Evolutionary conservation across 2,113 vertebrate genomes (phyloP).

Genomic region (Atractosteus spatula): DNA sequence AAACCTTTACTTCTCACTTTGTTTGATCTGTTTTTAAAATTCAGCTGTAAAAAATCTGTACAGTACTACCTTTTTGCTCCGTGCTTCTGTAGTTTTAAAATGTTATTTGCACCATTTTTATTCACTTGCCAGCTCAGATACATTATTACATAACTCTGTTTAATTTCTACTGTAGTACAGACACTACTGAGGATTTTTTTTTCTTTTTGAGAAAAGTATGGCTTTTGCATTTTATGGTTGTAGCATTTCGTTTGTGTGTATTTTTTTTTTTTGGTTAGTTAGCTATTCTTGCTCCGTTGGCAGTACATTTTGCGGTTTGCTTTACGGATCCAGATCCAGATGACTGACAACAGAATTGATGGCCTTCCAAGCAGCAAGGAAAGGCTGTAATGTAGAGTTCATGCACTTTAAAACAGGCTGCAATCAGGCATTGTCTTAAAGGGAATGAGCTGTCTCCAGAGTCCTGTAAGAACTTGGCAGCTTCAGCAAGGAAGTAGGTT

Average conservation of each 20-base stretch:
- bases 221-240: not conserved
- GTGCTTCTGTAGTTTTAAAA: no score
- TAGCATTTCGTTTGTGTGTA: not conserved
- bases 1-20: no score
- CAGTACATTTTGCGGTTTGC: not conserved
- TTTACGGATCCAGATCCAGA: not conserved
- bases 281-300: no score
- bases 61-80: no score
- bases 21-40: no score
- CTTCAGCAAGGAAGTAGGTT: not conserved
- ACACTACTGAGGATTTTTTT: no score
- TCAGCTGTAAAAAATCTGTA: no score
- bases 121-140: no score
- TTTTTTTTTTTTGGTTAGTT: not conserved
- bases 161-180: no score
- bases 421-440: conserved; percentile 26
- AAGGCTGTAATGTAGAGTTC: conserved; percentile 2
- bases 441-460: conserved; percentile 13
- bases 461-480: not conserved
- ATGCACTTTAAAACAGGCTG: not conserved
- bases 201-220: no score
- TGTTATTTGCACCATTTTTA: no score
- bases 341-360: not conserved
- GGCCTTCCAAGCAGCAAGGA: not conserved
- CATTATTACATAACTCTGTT: no score